Evolutionary conservation across 2,888 invertebrate genomes (phyloP).

Genomic region (Eurois occulta): DNA sequence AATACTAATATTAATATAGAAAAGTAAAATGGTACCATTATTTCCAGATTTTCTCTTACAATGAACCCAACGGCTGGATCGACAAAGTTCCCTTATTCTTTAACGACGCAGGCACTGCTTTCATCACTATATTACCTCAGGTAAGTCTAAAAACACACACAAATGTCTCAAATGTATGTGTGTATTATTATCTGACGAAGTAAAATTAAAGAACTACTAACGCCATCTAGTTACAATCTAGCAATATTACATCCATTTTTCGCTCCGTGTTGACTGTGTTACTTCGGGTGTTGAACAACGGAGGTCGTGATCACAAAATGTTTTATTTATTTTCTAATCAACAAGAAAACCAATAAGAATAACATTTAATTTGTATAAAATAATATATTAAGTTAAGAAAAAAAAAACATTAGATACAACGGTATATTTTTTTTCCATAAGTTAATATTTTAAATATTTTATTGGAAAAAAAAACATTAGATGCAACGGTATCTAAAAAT

Average conservation of each 20-base stretch:
- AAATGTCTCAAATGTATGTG: no score
- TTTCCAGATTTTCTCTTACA: constrained; percentile 87
- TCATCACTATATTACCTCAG: constrained; percentile 93
- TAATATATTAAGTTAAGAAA: not conserved
- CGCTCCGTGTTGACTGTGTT: not conserved
- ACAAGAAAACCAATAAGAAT: not conserved
- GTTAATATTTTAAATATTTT: no score
- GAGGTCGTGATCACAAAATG: constrained; percentile 9
- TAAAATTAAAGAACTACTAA: not conserved
- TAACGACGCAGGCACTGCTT: constrained; percentile 92
- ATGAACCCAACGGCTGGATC: constrained; percentile 93
- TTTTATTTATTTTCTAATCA: not conserved
- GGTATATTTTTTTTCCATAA: no score
- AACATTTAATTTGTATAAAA: not conserved
- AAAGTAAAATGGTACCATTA: not conserved
- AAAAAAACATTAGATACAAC: not conserved
- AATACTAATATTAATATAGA: not conserved
- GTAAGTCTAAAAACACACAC: constrained; percentile 73
- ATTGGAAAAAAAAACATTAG: not conserved
- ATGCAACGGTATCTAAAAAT: not conserved
- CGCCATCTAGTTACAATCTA: constrained; percentile 23
- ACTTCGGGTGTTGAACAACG: not conserved
- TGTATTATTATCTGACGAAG: not conserved
- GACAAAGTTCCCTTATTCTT: constrained; percentile 94
- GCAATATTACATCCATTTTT: not conserved